Conservation (phyloP, 1,140 invertebrate species). For the Lamellibrachia luymesi region DNA sequence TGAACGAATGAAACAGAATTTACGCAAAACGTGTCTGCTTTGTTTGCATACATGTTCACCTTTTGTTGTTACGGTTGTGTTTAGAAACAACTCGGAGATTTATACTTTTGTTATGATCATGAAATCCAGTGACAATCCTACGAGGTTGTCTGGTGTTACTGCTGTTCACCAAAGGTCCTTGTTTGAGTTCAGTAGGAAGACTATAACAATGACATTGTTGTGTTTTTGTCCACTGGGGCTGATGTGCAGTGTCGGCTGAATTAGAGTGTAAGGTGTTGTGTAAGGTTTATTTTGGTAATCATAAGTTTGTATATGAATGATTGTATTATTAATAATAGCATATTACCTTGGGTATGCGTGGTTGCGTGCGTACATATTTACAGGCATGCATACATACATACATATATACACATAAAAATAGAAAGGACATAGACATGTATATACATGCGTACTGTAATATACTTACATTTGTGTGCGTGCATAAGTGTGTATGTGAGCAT, state of each 20-base stretch:
- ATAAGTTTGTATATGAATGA: neutral
- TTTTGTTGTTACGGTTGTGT: neutral
- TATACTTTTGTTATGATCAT: slow-evolving; percentile 1
- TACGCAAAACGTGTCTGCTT: neutral
- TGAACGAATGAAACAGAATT: neutral
- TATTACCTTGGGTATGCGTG: neutral
- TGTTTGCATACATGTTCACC: neutral
- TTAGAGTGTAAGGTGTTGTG: neutral
- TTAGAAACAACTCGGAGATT: neutral
- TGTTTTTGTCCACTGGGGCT: neutral
- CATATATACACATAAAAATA: neutral
- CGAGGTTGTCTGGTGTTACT: neutral
- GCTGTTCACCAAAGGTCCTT: neutral
- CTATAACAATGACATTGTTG: neutral
- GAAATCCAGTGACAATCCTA: neutral
- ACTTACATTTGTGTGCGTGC: neutral
- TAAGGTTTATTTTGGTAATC: neutral
- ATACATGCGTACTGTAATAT: neutral
- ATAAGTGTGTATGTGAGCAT: neutral
- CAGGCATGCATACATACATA: neutral
- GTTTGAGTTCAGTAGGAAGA: neutral
- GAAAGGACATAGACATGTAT: neutral
- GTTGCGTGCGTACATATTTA: neutral
- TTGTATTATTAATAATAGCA: neutral
- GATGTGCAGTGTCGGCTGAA: neutral